These are phyloP conservation scores for Embidobia sp. DNA, from an alignment of 2,888 invertebrate genomes.

Conservation along the genomic window DNA sequence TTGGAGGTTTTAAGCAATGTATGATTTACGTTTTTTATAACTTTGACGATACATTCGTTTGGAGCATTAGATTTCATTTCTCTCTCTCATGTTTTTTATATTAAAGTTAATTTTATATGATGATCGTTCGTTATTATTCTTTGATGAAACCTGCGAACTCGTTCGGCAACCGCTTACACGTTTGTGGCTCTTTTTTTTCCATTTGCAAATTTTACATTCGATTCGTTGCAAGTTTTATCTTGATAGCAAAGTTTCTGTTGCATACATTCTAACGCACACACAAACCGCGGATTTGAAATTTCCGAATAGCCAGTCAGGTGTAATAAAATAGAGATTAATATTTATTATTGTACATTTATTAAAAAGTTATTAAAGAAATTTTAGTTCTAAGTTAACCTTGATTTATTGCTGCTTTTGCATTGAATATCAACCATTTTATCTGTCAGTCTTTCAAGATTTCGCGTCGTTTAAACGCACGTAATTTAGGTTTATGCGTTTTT, in stretches of 20 bases:
- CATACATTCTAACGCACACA: constrained; percentile 52
- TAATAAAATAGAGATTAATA: constrained; percentile 59
- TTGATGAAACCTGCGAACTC: constrained; percentile 34
- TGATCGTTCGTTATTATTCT: constrained; percentile 50
- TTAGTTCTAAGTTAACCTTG: constrained; percentile 55
- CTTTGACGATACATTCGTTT: constrained; percentile 38
- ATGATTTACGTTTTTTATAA: constrained; percentile 40
- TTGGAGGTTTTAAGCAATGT: constrained; percentile 41
- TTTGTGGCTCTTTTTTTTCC: background rate
- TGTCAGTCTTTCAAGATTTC: too few relatives aligned
- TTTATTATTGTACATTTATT: constrained; percentile 61
- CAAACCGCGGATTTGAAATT: constrained; percentile 39
- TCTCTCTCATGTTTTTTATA: constrained; percentile 44
- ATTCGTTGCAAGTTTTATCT: constrained; percentile 21
- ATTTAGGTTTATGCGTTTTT: too few relatives aligned
- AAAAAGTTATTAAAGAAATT: constrained; percentile 59
- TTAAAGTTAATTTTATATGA: constrained; percentile 61
- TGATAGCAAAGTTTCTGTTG: constrained; percentile 47
- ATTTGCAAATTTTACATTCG: background rate
- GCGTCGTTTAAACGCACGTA: too few relatives aligned
- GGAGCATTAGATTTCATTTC: constrained; percentile 24
- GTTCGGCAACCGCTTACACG: constrained; percentile 13
- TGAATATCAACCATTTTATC: background rate
- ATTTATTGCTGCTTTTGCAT: constrained; percentile 45
- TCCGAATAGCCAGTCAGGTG: constrained; percentile 54